Percentiles rank a stretch among this genome's conserved stretches.
Evolutionary conservation across 2,113 vertebrate species (phyloP).

Genomic region (Turdus rufiventris): DNA sequence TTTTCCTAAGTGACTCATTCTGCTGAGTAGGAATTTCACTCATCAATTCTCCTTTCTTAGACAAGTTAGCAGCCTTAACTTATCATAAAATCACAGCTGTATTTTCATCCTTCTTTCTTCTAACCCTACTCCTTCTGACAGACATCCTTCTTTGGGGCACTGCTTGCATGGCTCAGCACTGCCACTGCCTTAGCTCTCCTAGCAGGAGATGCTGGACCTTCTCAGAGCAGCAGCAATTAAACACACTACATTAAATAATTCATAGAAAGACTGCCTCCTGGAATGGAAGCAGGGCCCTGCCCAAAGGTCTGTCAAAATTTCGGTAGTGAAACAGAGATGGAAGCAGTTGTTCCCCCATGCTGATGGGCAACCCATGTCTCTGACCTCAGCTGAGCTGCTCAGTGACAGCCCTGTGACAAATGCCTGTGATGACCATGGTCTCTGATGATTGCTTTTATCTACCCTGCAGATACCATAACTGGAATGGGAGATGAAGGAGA

Average conservation of each 20-base stretch:
- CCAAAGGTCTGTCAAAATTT: neutral
- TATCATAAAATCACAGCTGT: neutral
- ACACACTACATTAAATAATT: neutral
- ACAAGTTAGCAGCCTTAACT: neutral
- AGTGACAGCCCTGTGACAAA: neutral
- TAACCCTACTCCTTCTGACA: neutral
- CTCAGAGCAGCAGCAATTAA: neutral
- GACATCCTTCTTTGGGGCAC: rapidly evolving
- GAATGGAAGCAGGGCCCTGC: neutral
- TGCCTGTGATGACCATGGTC: neutral
- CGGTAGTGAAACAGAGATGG: neutral
- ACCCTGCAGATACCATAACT: slow-evolving; percentile 77
- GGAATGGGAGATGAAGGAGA: slow-evolving; percentile 79
- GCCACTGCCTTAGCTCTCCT: neutral
- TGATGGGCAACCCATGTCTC: rapidly evolving
- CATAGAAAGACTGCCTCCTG: rapidly evolving
- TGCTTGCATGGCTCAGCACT: rapidly evolving
- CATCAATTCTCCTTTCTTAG: neutral
- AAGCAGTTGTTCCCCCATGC: neutral
- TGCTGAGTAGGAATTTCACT: neutral
- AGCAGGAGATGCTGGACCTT: neutral
- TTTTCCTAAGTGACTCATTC: neutral
- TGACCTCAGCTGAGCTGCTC: neutral
- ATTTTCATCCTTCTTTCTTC: neutral
- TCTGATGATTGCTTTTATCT: neutral